phyloP scores from a whole-genome alignment of 1,140 invertebrate genomes.

The Pygmarrhopalites habei region DNA sequence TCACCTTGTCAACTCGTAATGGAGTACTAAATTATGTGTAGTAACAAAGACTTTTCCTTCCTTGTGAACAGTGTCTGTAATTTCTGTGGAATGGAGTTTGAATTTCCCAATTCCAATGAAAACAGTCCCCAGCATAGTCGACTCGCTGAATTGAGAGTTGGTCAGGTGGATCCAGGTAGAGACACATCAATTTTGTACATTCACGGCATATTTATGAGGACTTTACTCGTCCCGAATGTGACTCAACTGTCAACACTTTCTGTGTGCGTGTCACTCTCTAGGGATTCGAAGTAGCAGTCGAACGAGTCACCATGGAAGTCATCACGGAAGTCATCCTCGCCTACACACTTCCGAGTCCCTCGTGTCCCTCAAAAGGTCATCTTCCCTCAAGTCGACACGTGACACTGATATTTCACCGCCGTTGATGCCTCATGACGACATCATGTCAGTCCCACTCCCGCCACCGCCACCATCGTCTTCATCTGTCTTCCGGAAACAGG shows the following conservation, averaged over 20 bases:
- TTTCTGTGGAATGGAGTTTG: conserved; percentile 32
- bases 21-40: too few species aligned
- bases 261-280: too few species aligned
- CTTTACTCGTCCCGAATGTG: too few species aligned
- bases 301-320: conserved; percentile 10
- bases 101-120: not conserved
- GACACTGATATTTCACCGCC: conserved; percentile 9
- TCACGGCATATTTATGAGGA: too few species aligned
- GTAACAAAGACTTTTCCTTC: too few species aligned
- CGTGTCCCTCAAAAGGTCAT: conserved; percentile 23
- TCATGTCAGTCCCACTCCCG: conserved; percentile 31
- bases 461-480: conserved; percentile 36
- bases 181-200: not conserved
- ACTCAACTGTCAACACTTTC: too few species aligned
- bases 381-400: conserved; percentile 31
- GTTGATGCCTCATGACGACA: conserved; percentile 25
- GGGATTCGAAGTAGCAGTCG: conserved; percentile 9
- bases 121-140: conserved; percentile 4
- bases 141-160: not conserved
- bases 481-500: conserved; percentile 36
- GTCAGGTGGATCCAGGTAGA: conserved; percentile 8
- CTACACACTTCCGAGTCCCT: conserved; percentile 16
- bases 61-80: too few species aligned
- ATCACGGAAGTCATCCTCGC: conserved; percentile 21
- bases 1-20: too few species aligned